These are phyloP conservation scores for Bothrops jararaca DNA, from an alignment of 2,113 vertebrate species.

Conservation along the genomic window DNA sequence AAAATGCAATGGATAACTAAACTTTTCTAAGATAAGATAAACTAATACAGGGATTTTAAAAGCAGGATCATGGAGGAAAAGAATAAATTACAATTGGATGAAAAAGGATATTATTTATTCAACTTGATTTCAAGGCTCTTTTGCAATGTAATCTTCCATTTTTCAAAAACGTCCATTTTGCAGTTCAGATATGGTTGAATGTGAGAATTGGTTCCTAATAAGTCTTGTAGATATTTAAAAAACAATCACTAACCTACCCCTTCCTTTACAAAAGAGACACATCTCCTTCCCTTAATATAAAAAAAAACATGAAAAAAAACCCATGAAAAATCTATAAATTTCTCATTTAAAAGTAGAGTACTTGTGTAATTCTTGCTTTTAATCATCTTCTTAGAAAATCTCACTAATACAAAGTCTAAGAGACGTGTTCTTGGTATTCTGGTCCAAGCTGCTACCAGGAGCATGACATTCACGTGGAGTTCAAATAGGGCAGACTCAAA, in stretches of 20 bases:
- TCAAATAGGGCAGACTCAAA: background rate
- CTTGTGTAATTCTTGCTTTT: background rate
- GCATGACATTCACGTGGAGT: background rate
- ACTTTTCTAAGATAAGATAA: background rate
- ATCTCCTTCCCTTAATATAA: background rate
- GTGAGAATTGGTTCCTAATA: background rate
- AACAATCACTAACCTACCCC: background rate
- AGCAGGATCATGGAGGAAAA: background rate
- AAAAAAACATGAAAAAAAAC: background rate
- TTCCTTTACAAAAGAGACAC: background rate
- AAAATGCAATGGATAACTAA: background rate
- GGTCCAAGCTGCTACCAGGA: background rate
- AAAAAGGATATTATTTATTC: background rate
- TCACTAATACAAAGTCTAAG: background rate
- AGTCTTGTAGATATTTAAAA: background rate
- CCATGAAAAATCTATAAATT: background rate
- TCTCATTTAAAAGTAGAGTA: background rate
- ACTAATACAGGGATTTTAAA: background rate
- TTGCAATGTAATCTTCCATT: background rate
- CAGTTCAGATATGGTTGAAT: background rate
- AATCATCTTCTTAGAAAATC: background rate
- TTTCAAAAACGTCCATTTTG: background rate
- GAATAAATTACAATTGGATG: background rate
- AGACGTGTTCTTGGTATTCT: background rate
- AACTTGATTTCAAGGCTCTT: background rate